Base-by-base conservation (phyloP, 37 sponge, comb jelly and placozoan species). In the Lycopodina hypogea region DNA sequence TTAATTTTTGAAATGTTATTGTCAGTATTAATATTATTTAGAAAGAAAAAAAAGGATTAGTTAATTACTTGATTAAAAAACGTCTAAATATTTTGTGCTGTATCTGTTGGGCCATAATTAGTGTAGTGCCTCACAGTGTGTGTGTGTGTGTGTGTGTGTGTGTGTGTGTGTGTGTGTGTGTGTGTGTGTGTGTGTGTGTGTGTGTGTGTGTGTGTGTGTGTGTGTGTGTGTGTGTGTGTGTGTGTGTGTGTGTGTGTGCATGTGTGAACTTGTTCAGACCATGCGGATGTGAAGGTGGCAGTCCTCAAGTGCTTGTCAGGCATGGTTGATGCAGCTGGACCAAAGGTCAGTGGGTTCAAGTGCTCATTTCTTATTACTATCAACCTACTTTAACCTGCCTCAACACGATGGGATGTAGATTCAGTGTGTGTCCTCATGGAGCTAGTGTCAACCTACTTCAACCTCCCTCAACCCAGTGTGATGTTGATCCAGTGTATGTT, bases 311-410 rank as follows among this genome's bases (percentile, higher is more conserved):
- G 82, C 74, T 62, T 61, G 35, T 60, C 37, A 0, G 32, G 32
- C 35, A 51, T 81, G 30, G 73, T 48, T 1, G 28, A 63, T 23
- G 34, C 60, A 3, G 24, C 18, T 23, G 3, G 23, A 29, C 0
- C 0, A 23, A 40, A 81, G 82, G 79, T 79, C 28, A 22, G 42
- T n/a, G n/a, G n/a, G n/a, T n/a, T n/a, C n/a, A n/a, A n/a, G n/a
- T n/a, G n/a, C n/a, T n/a, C n/a, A n/a, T n/a, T n/a, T n/a, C n/a
- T n/a, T n/a, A n/a, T n/a, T n/a, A n/a, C n/a, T n/a, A n/a, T n/a
- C n/a, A n/a, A n/a, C n/a, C n/a, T n/a, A n/a, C n/a, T 26, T 29
- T 21, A 21, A 26, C 34, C 37, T 14, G 68, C 29, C 29, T 18
- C 29, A 21, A 7, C 68, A 12, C 37, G 4, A 7, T 67, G 48